Evolutionary conservation across 2,113 vertebrate species (phyloP).

Genomic region (Picathartes gymnocephalus): DNA sequence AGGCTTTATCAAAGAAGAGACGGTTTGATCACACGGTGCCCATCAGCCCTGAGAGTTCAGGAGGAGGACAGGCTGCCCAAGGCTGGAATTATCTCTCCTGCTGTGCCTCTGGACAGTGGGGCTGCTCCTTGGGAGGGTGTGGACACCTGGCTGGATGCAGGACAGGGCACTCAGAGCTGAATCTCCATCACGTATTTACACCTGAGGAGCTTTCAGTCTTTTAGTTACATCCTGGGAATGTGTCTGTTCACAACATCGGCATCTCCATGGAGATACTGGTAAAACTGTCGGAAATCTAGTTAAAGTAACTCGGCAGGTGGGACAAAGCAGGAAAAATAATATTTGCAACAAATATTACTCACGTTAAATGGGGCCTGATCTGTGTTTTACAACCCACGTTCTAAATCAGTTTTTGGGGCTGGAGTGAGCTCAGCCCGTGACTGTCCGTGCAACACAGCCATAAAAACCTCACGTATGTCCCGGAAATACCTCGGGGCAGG

Average conservation of each 20-base stretch:
- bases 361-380: fast-evolving
- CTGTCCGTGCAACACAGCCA: fast-evolving
- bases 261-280: neutral
- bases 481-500: neutral
- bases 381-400: neutral
- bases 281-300: neutral
- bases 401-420: neutral
- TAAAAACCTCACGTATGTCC: neutral
- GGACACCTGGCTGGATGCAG: neutral
- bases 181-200: fast-evolving
- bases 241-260: neutral
- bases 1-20: neutral
- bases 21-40: neutral
- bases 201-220: neutral
- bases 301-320: neutral
- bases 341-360: neutral
- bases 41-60: neutral
- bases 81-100: neutral
- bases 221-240: neutral
- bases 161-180: neutral
- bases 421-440: neutral
- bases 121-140: neutral
- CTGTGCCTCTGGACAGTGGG: neutral
- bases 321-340: neutral
- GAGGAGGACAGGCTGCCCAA: neutral